Evolutionary conservation across 2,888 invertebrate species (phyloP).

Genomic region (Leucophora obtusa): DNA sequence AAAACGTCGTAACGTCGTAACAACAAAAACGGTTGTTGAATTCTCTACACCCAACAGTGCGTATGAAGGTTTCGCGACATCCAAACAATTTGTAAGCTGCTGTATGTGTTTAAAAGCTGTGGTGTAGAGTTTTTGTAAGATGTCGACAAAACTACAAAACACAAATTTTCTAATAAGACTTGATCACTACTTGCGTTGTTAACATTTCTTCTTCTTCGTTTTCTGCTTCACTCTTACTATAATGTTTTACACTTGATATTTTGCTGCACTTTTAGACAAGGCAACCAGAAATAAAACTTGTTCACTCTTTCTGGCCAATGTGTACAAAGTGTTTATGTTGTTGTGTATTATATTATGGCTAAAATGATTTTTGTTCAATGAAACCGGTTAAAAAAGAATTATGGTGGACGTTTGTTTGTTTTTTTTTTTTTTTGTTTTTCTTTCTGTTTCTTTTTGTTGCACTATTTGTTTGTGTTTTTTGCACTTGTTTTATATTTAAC

Average conservation of each 20-base stretch:
- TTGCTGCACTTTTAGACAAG: slow-evolving; percentile 10
- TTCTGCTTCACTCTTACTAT: slow-evolving; percentile 61
- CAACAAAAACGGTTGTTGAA: slow-evolving; percentile 31
- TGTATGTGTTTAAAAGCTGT: slow-evolving; percentile 37
- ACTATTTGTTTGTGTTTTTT: neutral
- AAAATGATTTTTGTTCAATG: slow-evolving; percentile 35
- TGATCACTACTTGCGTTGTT: slow-evolving; percentile 59
- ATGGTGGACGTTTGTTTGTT: slow-evolving; percentile 60
- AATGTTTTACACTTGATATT: slow-evolving; percentile 11
- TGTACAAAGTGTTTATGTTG: slow-evolving; percentile 49
- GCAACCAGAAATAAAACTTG: slow-evolving; percentile 8
- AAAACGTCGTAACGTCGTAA: slow-evolving; percentile 32
- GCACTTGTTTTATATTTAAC: slow-evolving; percentile 7
- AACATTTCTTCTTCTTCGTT: slow-evolving; percentile 49
- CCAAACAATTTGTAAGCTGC: neutral
- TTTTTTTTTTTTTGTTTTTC: slow-evolving; percentile 46
- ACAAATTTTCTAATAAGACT: neutral
- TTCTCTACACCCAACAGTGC: slow-evolving; percentile 48
- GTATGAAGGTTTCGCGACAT: slow-evolving; percentile 44
- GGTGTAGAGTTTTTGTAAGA: slow-evolving; percentile 46
- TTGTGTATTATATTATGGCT: slow-evolving; percentile 26
- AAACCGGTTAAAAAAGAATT: slow-evolving; percentile 69
- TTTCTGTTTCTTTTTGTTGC: slow-evolving; percentile 11
- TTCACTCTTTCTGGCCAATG: slow-evolving; percentile 69
- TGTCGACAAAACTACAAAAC: slow-evolving; percentile 50